Base-by-base conservation (phyloP, 2,797 vertebrate species). In the Oreortyx pictus region DNA sequence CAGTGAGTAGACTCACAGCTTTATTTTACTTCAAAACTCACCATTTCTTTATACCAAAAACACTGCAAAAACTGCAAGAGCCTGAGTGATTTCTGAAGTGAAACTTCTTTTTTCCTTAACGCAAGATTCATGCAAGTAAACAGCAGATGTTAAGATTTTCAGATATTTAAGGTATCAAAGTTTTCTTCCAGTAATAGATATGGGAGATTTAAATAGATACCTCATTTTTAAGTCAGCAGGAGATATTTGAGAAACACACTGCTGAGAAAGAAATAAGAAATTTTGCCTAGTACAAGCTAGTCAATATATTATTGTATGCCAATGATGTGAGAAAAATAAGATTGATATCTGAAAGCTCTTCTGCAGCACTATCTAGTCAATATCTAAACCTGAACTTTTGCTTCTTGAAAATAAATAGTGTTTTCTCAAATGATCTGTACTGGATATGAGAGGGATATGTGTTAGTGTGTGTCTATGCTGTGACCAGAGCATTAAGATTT, bases 151-250 rank as follows among this genome's bases (percentile, higher is more conserved):
- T 85, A 67, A 84, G 62, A 52, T 39, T 88, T 50, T 72, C 47
- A 82, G n/a, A 54, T 13, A 39, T 59, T 91, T 90, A 75, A 90
- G n/a, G 68, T 13, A 75, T 77, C 46, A 70, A 25, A 29, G 22
- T 82, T 87, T 75, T 81, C 18, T 85, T 89, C 19, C 19, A 52
- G 17, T 47, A 56, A 73, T 13, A 33, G 33, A 25, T 50, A 68
- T 19, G 25, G 13, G n/a, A 67, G 27, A 75, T 85, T 92, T 81
- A 90, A 82, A 85, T 85, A 92, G 68, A 37, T 50, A 83, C 6
- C 22, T 78, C 39, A 31, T 78, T 87, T 93, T 75, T 78, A 85
- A 90, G 61, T 68, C 72, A 91, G 67, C 39, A 74, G 44, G 80
- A 82, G 37, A 76, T 60, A 66, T 18, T 39, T 60, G 50, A 67